Conservation (phyloP, 2,113 vertebrate species). For the Bothrops jararaca region DNA sequence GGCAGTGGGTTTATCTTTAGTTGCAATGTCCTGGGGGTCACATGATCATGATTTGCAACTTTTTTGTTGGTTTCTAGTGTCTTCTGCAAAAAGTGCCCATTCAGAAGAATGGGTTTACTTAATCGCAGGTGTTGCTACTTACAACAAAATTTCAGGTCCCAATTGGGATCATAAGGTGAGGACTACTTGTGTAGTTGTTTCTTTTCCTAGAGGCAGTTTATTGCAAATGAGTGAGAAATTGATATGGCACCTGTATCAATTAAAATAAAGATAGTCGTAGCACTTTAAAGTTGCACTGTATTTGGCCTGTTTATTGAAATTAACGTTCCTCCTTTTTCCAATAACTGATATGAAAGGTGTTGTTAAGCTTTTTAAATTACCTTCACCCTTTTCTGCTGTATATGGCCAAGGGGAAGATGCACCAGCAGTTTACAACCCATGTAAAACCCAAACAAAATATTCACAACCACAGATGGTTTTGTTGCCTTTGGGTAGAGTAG, state of each 20-base stretch:
- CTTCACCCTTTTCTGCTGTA: neutral
- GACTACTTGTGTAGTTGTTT: neutral
- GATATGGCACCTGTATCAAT: neutral
- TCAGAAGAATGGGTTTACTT: too few relatives aligned
- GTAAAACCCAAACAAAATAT: neutral
- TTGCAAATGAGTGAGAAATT: neutral
- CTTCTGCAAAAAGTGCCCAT: too few relatives aligned
- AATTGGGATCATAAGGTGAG: too few relatives aligned
- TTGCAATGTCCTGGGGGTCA: too few relatives aligned
- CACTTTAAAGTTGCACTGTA: neutral
- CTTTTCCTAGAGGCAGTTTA: neutral
- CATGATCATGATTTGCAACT: too few relatives aligned
- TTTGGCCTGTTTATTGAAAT: neutral
- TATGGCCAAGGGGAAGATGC: neutral
- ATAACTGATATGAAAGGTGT: neutral
- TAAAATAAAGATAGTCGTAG: neutral
- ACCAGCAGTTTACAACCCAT: neutral
- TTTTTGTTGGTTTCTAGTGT: too few relatives aligned
- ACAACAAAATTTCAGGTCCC: too few relatives aligned
- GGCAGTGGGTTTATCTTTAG: too few relatives aligned
- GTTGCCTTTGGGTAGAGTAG: slow-evolving; percentile 19
- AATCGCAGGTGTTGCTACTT: too few relatives aligned
- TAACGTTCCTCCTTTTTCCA: neutral
- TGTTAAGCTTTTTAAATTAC: neutral
- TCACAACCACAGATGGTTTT: slow-evolving; percentile 9